These are phyloP conservation scores for Ophion slaviceki DNA, from an alignment of 2,888 invertebrate species.

Conservation along the genomic window DNA sequence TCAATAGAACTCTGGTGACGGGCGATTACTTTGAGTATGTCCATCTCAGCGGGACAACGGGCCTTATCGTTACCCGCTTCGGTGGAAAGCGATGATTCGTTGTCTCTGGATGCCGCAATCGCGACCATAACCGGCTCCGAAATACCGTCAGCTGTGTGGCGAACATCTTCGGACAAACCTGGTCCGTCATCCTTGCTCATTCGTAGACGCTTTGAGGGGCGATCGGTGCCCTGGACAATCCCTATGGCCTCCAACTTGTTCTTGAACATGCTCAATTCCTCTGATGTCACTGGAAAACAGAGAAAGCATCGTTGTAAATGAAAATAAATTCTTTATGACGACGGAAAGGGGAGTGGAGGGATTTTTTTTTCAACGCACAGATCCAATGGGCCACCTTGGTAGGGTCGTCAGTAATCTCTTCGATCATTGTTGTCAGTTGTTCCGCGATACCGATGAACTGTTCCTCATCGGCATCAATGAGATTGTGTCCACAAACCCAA, in stretches of 20 bases:
- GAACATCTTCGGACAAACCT: background rate
- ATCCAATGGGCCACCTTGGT: constrained; percentile 74
- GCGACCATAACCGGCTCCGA: too few species aligned
- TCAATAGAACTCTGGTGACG: too few species aligned
- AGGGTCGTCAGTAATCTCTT: background rate
- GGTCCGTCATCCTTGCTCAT: background rate
- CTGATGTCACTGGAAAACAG: constrained; percentile 40
- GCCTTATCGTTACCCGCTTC: too few species aligned
- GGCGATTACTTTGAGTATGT: too few species aligned
- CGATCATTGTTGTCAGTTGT: constrained; percentile 67
- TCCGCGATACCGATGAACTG: constrained; percentile 60
- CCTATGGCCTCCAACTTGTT: constrained; percentile 14
- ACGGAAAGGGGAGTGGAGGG: background rate
- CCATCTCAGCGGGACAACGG: too few species aligned
- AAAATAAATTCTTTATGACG: background rate
- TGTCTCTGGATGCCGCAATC: too few species aligned
- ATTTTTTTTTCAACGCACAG: constrained; percentile 74
- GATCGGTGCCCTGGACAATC: constrained; percentile 1
- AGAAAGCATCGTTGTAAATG: background rate
- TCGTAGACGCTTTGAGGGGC: background rate
- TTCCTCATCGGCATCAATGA: constrained; percentile 76
- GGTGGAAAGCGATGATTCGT: too few species aligned
- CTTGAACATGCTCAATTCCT: constrained; percentile 15
- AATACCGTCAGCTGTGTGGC: too few species aligned
- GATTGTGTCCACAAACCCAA: constrained; percentile 84